A percentile compares a stretch with the other conserved stretches of the same genome.
These are phyloP conservation scores for Cremastobaeus sp. DNA, from an alignment of 2,888 invertebrate species.

Conservation along the genomic window DNA sequence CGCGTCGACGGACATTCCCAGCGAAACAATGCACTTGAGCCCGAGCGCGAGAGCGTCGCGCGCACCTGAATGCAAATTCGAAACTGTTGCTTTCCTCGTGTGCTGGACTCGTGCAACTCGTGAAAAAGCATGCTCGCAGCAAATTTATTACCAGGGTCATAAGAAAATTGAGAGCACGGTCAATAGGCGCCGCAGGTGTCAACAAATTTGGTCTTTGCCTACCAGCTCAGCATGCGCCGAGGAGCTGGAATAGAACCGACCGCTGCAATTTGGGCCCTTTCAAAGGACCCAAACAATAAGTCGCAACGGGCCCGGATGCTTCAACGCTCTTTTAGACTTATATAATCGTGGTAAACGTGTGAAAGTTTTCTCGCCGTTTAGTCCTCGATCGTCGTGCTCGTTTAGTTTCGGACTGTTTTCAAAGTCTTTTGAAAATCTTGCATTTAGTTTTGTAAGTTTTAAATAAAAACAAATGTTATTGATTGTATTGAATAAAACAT, in stretches of 20 bases:
- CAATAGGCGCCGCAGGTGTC: conserved; percentile 46
- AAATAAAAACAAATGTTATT: too few species aligned
- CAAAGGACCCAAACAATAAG: not conserved
- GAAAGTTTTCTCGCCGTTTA: conserved; percentile 41
- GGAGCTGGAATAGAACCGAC: too few species aligned
- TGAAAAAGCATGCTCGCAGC: conserved; percentile 22
- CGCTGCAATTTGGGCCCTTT: conserved; percentile 28
- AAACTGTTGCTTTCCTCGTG: too few species aligned
- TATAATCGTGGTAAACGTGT: conserved; percentile 49
- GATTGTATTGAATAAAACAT: too few species aligned
- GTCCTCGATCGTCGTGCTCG: not conserved
- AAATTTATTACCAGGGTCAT: conserved; percentile 33
- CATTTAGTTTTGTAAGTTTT: too few species aligned
- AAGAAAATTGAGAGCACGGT: conserved; percentile 43
- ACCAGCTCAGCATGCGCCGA: conserved; percentile 23
- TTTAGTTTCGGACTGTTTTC: too few species aligned
- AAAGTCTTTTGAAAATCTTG: too few species aligned
- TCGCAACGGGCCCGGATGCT: not conserved
- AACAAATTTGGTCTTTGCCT: conserved; percentile 37
- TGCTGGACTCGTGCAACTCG: too few species aligned
- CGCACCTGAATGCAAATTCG: too few species aligned
- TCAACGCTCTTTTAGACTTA: conserved; percentile 31
- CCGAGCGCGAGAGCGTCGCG: too few species aligned
- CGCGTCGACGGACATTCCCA: too few species aligned
- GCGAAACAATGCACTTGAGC: too few species aligned